A percentile compares a stretch with the other conserved stretches of the same genome.
phyloP scores from a whole-genome alignment of 2,113 vertebrate genomes.

The Lepisosteus osseus region DNA sequence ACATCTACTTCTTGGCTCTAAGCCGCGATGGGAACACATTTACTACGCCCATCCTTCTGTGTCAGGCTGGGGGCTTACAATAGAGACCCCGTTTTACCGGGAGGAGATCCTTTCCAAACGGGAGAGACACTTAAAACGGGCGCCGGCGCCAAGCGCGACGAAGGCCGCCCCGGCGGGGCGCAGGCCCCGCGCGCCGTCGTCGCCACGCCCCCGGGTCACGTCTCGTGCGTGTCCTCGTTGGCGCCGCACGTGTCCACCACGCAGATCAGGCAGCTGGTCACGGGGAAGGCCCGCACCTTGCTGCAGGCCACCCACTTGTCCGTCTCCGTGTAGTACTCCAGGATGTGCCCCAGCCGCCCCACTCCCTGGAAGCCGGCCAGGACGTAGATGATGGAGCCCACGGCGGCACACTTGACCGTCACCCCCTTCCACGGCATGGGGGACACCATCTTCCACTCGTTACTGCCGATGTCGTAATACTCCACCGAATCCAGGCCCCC shows the following conservation, averaged over 20 bases:
- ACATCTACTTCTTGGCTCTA: too few species aligned
- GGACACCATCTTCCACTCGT: conserved; percentile 88
- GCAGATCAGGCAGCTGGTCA: conserved; percentile 94
- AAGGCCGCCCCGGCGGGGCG: too few species aligned
- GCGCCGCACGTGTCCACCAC: conserved; percentile 94
- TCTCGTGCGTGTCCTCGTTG: conserved; percentile 84
- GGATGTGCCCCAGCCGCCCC: conserved; percentile 85
- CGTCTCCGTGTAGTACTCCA: conserved; percentile 90
- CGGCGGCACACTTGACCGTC: conserved; percentile 92
- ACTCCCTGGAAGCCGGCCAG: conserved; percentile 96
- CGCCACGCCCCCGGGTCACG: too few species aligned
- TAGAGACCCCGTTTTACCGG: too few species aligned
- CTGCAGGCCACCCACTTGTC: conserved; percentile 91
- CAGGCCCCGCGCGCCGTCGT: too few species aligned
- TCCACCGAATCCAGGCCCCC: conserved; percentile 93
- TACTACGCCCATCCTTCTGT: too few species aligned
- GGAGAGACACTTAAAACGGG: too few species aligned
- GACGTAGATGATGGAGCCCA: conserved; percentile 86
- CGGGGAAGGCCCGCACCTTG: conserved; percentile 92
- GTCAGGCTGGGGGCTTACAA: too few species aligned
- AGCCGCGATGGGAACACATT: too few species aligned
- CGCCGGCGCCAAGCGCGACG: too few species aligned
- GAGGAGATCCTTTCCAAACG: too few species aligned
- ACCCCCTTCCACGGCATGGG: conserved; percentile 95
- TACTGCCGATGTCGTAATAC: conserved; percentile 88